Evolutionary conservation across 2,113 vertebrate species (phyloP), one percentile per base, ranked within the genome.

Genomic region (Taxidea taxus): DNA sequence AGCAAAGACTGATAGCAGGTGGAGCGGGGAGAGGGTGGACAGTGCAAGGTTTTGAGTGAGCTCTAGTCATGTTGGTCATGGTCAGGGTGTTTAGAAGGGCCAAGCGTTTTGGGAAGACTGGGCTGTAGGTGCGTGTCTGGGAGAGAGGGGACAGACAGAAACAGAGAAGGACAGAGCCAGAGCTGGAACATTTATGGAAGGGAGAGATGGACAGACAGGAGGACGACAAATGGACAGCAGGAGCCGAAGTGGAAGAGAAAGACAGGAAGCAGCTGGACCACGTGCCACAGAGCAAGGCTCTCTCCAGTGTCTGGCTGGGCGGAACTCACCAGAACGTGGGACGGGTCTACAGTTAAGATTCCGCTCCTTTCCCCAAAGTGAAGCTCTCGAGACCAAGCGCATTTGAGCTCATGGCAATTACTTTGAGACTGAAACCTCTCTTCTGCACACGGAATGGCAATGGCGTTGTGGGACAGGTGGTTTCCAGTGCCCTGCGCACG

Each of bases 381-480:
- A 62, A 95, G 86, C 49, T 86, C 64, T 95, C 93, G 94, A 91
- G 89, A 95, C 77, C 66, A 78, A 95, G 93, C 16, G 47, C 54
- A 51, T 94, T 66, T 91, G 72, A 91, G 68, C 91, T 95, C 49
- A 2, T n/a, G 83, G 91, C 68, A 97, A 95, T 96, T 91, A 93
- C 89, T 18, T 44, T 39, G 88, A 93, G 56, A 47, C 89, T 21
- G 60, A 97, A 85, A 92, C 81, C 56, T 81, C 77, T 91, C 47
- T 87, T 49, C 44, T 31, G 11, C 0, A 0, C 62, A 27, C 12
- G 78, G 97, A 91, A 88, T 96, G 94, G 42, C 93, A 95, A 93
- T 54, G 85, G 2, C 18, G 0, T 34, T 21, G 84, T 86, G 86
- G 82, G 80, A 42, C 62, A 44, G 39, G 77, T 29, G 8, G 44